Evolutionary conservation across 1,140 invertebrate species (phyloP), one percentile per base, ranked within the genome.

Genomic region (Matsumurasca onukii): DNA sequence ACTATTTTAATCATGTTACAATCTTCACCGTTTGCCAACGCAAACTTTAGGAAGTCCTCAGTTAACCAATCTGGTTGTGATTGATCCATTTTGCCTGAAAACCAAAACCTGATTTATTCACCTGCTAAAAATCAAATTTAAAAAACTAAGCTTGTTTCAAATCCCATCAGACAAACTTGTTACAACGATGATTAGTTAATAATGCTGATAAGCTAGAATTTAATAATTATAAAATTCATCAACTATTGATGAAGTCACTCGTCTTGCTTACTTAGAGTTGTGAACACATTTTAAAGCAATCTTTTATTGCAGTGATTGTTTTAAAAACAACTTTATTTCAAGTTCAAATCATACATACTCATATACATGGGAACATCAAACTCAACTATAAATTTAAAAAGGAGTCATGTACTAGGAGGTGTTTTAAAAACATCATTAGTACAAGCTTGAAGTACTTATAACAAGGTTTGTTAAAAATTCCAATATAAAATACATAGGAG

Each of bases 51-150:
- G 22, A 66, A 29, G 17, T 45, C 45, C 15, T 48, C 45, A 51
- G 49, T 22, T 25, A 66, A 12, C 39, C 39, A 66, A 15, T 49
- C 45, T 49, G 64, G 34, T 31, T 17, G n/a, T 57, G n/a, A 22
- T 9, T 31, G 24, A 3, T 12, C n/a, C n/a, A 12, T 51, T 51
- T 12, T 51, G n/a, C 39, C 9, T 9, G n/a, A 45, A 45, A 45
- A n/a, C n/a, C 39, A 9, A 9, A 45, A 45, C 9, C 9, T 12
- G 9, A 45, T 45, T 45, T 12, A 45, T 45, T 45, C n/a, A 12
- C 9, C 9, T 45, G 39, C n/a, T 45, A 45, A 12, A n/a, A 45
- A 45, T 12, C 9, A 12, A n/a, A 12, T 9, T 45, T 45, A 45
- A 12, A 45, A 45, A 45, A n/a, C n/a, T 45, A 45, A n/a, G n/a